Conservation (phyloP, 1,140 invertebrate species). For the Bombus haemorrhoidalis region DNA sequence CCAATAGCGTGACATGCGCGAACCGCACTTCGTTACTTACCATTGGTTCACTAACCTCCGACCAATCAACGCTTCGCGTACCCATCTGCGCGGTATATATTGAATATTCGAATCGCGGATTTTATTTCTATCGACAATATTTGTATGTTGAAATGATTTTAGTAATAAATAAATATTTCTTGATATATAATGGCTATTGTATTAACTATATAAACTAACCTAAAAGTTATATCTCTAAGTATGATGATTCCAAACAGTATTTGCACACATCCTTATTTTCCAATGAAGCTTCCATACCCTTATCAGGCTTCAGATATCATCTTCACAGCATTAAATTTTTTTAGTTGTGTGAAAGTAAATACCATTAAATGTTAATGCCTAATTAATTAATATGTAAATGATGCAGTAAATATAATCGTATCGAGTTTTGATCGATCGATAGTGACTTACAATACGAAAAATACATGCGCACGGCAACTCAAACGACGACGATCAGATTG, state of each 20-base stretch:
- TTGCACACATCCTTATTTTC: neutral
- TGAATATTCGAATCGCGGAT: slow-evolving; percentile 27
- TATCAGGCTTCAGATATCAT: neutral
- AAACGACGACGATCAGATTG: neutral
- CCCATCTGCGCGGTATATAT: slow-evolving; percentile 17
- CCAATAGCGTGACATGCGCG: slow-evolving; percentile 58
- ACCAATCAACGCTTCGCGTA: neutral
- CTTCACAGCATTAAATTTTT: neutral
- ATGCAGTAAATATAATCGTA: too few relatives aligned
- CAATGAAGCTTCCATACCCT: neutral
- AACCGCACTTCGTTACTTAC: neutral
- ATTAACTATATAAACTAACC: neutral
- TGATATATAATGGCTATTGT: neutral
- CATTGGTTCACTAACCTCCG: slow-evolving; percentile 12
- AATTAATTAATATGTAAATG: neutral
- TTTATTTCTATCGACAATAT: neutral
- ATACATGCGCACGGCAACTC: neutral
- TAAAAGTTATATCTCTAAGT: neutral
- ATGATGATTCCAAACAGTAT: neutral
- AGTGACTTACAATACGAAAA: neutral
- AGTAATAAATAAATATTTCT: neutral
- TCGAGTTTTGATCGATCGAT: neutral
- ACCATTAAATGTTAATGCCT: neutral
- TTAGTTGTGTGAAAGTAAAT: too few relatives aligned
- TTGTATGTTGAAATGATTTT: neutral